phyloP scores from a whole-genome alignment of 2,888 invertebrate species.

The Noctua comes region DNA sequence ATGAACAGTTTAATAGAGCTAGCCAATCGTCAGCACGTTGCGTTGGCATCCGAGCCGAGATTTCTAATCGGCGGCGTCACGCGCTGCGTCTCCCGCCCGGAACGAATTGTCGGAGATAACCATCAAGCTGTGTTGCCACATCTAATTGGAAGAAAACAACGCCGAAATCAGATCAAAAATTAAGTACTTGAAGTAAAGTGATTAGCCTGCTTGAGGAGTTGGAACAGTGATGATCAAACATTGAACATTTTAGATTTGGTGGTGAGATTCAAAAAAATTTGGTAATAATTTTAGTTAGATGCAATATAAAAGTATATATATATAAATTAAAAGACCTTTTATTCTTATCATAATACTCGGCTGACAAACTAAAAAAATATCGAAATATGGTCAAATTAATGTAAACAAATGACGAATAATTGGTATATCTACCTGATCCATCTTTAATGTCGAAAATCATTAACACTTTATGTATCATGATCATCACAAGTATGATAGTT shows the following conservation, averaged over 20 bases:
- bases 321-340: too few species aligned
- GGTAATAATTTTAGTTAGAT: background rate
- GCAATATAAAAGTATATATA: too few species aligned
- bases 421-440: background rate
- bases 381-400: background rate
- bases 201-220: background rate
- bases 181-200: slow-evolving; percentile 27
- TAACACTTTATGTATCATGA: slow-evolving; percentile 7
- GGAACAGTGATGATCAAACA: background rate
- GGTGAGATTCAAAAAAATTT: background rate
- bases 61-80: slow-evolving; percentile 85
- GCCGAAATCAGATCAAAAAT: slow-evolving; percentile 63
- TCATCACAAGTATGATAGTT: slow-evolving; percentile 20
- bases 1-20: slow-evolving; percentile 73
- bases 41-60: slow-evolving; percentile 79
- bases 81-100: slow-evolving; percentile 80
- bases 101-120: slow-evolving; percentile 80
- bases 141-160: slow-evolving; percentile 70
- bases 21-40: slow-evolving; percentile 72
- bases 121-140: slow-evolving; percentile 75
- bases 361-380: background rate
- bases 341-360: background rate
- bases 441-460: background rate
- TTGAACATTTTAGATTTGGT: background rate
- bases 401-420: background rate